Evolutionary conservation across 2,113 vertebrate genomes (phyloP), one percentile per base, ranked within the genome.

Genomic region (Tretioscincus oriximinensis): DNA sequence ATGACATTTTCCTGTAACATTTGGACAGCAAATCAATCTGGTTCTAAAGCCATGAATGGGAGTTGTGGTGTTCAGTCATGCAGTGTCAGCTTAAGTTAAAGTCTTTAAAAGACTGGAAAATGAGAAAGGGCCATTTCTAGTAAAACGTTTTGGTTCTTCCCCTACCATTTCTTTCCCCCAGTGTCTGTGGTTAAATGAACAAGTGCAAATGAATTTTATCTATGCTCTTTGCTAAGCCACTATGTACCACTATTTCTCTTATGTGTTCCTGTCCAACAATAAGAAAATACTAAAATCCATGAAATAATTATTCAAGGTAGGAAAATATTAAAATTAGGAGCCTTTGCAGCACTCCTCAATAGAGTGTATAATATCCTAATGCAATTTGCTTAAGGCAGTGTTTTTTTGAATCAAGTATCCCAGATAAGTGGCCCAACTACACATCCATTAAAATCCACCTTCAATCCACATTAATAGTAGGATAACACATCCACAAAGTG

Each of bases 1-100:
- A 88, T 90, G 89, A 91, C 86, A 89, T 92, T 93, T 41, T 92
- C 65, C 77, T 88, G 29, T 83, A 84, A 86, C 86, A 90, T 83
- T 91, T 80, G 86, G 72, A 86, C 12, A 81, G 83, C 85, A 73
- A 90, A 83, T 76, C 71, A 84, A 77, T 90, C 76, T 92, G 75
- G 20, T 66, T 90, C 86, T 84, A 75, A 83, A 82, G 69, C 73
- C 81, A 35, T 86, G 71, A 90, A 92, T 90, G 3, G 5, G 58
- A 9, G 67, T 60, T 41, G 35, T 87, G 84, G 80, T 82, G 75
- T 85, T 73, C 47, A 61, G 69, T 84, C 80, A 81, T 72, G 41
- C 75, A 82, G 49, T 84, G 70, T 67, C 84, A 35, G 71, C 83
- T 92, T 93, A 83, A 83, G 45, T 81, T 61, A 83, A 80, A 58